Conservation (phyloP, 2,113 vertebrate species). For the Xiphias gladius region DNA sequence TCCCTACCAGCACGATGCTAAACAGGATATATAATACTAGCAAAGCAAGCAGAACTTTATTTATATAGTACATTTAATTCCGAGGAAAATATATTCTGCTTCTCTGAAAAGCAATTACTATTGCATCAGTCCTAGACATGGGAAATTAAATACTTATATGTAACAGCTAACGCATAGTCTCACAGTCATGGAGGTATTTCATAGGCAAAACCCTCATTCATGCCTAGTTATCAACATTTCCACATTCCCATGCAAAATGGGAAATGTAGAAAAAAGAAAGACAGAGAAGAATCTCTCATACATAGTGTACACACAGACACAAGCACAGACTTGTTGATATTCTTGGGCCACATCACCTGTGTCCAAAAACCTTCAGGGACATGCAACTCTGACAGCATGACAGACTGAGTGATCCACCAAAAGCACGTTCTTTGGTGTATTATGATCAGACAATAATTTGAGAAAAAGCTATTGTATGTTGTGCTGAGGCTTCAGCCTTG, state of each 20-base stretch:
- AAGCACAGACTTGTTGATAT: not conserved
- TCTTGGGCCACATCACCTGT: conserved; percentile 21
- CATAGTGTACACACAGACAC: not conserved
- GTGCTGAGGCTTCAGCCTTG: conserved; percentile 54
- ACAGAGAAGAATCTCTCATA: not conserved
- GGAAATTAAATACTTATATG: not conserved
- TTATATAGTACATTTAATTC: not conserved
- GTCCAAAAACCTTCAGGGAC: conserved; percentile 28
- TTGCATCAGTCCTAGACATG: not conserved
- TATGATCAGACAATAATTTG: conserved; percentile 52
- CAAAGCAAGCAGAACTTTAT: conserved; percentile 5
- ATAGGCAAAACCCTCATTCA: not conserved
- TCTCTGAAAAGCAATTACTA: not conserved
- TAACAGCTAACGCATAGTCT: not conserved
- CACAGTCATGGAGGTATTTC: not conserved
- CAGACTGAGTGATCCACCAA: conserved; percentile 45
- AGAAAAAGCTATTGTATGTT: conserved; percentile 33
- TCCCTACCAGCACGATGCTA: not conserved
- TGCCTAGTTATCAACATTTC: not conserved
- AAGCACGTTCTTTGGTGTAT: conserved; percentile 31
- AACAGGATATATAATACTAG: not conserved
- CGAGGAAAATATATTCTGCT: not conserved
- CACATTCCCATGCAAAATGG: not conserved
- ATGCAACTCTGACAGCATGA: conserved; percentile 20
- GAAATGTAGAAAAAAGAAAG: not conserved